Base-by-base conservation (phyloP, 2,797 vertebrate species). In the Chaenodraco wilsoni region DNA sequence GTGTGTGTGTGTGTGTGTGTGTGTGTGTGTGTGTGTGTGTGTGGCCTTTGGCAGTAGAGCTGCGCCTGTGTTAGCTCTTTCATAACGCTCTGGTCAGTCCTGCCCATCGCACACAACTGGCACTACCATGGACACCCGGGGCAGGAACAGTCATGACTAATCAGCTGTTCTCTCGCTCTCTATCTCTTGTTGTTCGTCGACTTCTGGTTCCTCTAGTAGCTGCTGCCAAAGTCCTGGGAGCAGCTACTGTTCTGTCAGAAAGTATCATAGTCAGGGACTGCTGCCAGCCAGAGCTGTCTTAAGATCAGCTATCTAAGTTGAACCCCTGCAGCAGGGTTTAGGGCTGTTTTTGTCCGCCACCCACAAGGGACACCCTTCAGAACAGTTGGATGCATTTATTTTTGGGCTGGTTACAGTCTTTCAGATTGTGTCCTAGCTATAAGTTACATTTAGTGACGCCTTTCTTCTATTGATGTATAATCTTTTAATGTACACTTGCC, bases 51-150 rank as follows among this genome's bases (percentile, higher is more conserved):
- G 21, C 21, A 21, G 21, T 21, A 2, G 21, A 21, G 21, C 83
- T 83, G 85, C 51, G 84, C 79, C 75, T 83, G 78, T 87, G 86
- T 90, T 91, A 86, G 81, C 82, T 89, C 81, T 78, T 83, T 90
- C 52, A 16, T 84, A 87, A 87, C 51, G 37, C 75, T 78, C 73
- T 74, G 81, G 59, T 65, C 83, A 57, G 81, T 83, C 78, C 79
- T 75, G 78, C 76, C 74, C 77, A 78, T 57, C 41, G 23, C 82
- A 71, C 80, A 87, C 80, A 84, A 63, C 82, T 70, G 68, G 66
- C 85, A 71, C 72, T 52, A 78, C 74, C 78, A 83, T 62, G 10
- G 49, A 82, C 74, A 10, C 71, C 43, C 14, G 12, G 5, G 69
- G 60, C 65, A 71, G 45, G 58, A 49, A 65, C 46, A 2, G 73